phyloP scores from a whole-genome alignment of 2,888 invertebrate genomes.

The Drosophila atroscutellata region DNA sequence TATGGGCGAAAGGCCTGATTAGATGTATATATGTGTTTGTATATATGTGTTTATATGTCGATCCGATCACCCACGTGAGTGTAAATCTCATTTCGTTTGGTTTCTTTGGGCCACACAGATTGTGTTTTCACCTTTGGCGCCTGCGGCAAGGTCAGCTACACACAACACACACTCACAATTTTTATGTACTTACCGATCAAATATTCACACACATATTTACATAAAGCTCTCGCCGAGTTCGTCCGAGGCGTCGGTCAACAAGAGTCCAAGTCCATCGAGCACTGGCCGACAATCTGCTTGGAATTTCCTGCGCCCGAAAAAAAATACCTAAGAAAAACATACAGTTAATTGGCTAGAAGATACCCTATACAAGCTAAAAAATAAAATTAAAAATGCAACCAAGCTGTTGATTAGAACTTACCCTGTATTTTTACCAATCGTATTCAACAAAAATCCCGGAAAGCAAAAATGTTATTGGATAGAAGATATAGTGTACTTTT shows the following conservation, averaged over 20 bases:
- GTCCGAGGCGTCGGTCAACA: slow-evolving; percentile 47
- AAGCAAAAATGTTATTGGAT: neutral
- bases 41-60: neutral
- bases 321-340: neutral
- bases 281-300: slow-evolving; percentile 27
- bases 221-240: slow-evolving; percentile 45
- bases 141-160: slow-evolving; percentile 64
- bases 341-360: neutral
- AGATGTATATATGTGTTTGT: neutral
- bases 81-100: slow-evolving; percentile 9
- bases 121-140: slow-evolving; percentile 68
- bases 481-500: neutral
- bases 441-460: no score
- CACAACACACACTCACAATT: slow-evolving; percentile 26
- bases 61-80: slow-evolving; percentile 49
- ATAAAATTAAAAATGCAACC: neutral
- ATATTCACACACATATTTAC: slow-evolving; percentile 57
- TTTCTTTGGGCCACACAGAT: slow-evolving; percentile 30
- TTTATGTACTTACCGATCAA: slow-evolving; percentile 76
- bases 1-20: slow-evolving; percentile 33
- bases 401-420: neutral
- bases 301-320: slow-evolving; percentile 61
- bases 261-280: slow-evolving; percentile 45
- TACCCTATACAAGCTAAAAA: neutral
- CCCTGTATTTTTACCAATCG: neutral